A percentile compares a stretch with the other conserved stretches of the same genome.
These are phyloP conservation scores for Drosophila antonietae DNA, from an alignment of 2,888 invertebrate genomes.

Conservation along the genomic window DNA sequence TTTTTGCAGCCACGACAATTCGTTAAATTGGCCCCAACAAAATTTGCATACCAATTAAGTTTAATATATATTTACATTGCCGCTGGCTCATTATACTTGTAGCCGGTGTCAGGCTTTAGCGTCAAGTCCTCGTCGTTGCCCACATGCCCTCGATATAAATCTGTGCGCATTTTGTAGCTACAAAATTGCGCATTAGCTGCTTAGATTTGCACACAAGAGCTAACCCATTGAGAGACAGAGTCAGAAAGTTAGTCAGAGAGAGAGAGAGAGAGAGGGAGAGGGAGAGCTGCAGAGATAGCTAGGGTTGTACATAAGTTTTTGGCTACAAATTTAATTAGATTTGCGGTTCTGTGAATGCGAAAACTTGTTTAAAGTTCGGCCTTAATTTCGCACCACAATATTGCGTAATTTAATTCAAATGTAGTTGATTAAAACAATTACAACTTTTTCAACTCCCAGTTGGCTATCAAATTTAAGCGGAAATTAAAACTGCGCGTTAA, in stretches of 20 bases:
- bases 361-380: conserved; percentile 21
- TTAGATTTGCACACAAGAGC: conserved; percentile 26
- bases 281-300: not conserved
- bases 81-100: conserved; percentile 35
- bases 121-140: conserved; percentile 14
- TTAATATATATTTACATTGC: conserved; percentile 65
- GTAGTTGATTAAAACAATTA: not conserved
- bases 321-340: conserved; percentile 53
- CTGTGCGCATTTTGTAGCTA: conserved; percentile 42
- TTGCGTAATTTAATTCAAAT: conserved; percentile 12
- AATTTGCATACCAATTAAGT: conserved; percentile 75
- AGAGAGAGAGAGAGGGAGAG: too few species aligned
- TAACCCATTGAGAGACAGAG: conserved; percentile 4
- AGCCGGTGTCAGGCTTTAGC: conserved; percentile 40
- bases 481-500: conserved; percentile 6
- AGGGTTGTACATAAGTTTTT: conserved; percentile 18
- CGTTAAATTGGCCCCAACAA: conserved; percentile 49
- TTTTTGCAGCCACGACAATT: conserved; percentile 14
- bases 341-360: conserved; percentile 34
- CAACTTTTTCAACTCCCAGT: conserved; percentile 1
- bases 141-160: conserved; percentile 38
- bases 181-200: conserved; percentile 50
- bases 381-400: not conserved
- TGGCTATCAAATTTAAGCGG: conserved; percentile 2
- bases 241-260: not conserved